Conservation (phyloP, 2,797 vertebrate genomes). For the Psittacula echo region DNA sequence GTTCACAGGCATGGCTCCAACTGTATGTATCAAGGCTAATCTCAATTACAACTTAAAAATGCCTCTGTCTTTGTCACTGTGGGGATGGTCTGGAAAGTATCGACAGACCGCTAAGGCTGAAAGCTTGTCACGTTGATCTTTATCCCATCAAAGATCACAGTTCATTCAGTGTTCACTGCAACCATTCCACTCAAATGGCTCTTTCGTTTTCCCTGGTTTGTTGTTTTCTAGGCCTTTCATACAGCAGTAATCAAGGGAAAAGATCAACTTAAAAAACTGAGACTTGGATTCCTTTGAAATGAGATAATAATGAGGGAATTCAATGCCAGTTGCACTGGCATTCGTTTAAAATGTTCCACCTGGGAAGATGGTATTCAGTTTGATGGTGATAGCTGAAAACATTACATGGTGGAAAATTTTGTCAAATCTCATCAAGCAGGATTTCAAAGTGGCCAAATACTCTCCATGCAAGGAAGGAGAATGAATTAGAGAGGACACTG, state of each 20-base stretch:
- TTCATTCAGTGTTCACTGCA: neutral
- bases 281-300: neutral
- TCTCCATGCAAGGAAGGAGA: neutral
- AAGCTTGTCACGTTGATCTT: slow-evolving; percentile 33
- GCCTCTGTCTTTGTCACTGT: slow-evolving; percentile 11
- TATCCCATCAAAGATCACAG: slow-evolving; percentile 25
- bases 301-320: neutral
- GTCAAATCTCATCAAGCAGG: neutral
- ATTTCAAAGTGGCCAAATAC: neutral
- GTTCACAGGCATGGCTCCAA: slow-evolving; percentile 17
- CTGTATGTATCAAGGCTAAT: slow-evolving; percentile 18
- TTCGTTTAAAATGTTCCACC: neutral
- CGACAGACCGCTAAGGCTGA: neutral
- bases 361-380: neutral
- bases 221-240: neutral
- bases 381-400: neutral
- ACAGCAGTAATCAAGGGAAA: neutral
- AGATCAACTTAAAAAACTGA: neutral
- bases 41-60: slow-evolving; percentile 61
- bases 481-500: neutral
- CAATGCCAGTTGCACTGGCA: neutral
- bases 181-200: neutral
- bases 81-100: slow-evolving; percentile 23
- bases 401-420: neutral
- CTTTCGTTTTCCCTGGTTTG: slow-evolving; percentile 2